Evolutionary conservation across 2,113 vertebrate species (phyloP), one percentile per base, ranked within the genome.

Genomic region (Thomomys bottae): DNA sequence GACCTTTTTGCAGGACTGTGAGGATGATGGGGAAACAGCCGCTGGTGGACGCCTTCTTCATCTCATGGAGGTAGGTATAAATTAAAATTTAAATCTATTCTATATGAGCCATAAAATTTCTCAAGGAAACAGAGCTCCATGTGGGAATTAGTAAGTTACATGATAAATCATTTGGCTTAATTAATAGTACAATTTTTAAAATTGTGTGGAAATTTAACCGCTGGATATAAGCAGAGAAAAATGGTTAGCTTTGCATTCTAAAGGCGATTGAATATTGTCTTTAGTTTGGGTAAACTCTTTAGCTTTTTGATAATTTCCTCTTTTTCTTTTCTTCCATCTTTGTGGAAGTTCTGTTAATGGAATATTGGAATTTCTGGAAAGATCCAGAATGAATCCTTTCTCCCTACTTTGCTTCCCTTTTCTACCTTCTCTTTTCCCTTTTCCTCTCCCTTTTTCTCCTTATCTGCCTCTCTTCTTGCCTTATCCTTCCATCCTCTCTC

Each of bases 21-120:
- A 99, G 89, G 99, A 99, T 76, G 99, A 99, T 49, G 99, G 99
- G 2, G 99, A 99, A 92, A 99, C 99, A 9, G 99, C 99, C 9
- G 99, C 99, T 10, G 99, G 99, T 34, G 99, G 99, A 61, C 98
- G 99, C 94, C 97, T 99, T 88, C 99, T 99, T 54, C 99, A 99
- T 96, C 98, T 99, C 71, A 97, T 99, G 97, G 99, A 99, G 99
- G 99, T 99, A 94, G 94, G 77, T 91, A 1, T 78, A 75, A 89
- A 7, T 68, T 63, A 79, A 72, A 76, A 10, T 73, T 64, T 57
- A 70, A 34, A 0, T 68, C 32, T 87, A 26, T 86, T 38, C 42
- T 84, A 26, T 54, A 0, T 2, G 26, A 64, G 68, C 93, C 72
- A 11, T 89, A 84, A 59, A 71, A 87, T 66, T 92, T 90, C 88